Conservation (phyloP, 1,140 invertebrate species). For the Portunus trituberculatus region DNA sequence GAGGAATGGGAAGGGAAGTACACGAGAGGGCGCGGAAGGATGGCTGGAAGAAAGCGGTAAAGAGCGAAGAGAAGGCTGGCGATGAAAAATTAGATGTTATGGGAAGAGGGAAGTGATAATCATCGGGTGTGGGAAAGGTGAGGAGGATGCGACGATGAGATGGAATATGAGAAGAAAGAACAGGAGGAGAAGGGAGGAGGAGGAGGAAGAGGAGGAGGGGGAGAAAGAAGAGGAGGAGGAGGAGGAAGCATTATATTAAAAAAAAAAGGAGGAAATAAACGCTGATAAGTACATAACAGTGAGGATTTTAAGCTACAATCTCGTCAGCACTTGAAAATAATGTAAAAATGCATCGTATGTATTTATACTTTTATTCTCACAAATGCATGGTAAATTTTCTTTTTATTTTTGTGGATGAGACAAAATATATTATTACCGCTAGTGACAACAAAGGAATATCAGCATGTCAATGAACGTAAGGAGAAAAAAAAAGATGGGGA, state of each 20-base stretch:
- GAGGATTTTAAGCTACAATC: too few species aligned
- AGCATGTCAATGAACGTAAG: too few species aligned
- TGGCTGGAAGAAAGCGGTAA: neutral
- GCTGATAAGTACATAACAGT: too few species aligned
- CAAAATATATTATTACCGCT: too few species aligned
- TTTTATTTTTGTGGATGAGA: too few species aligned
- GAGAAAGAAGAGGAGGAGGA: neutral
- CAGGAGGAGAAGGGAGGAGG: conserved; percentile 14
- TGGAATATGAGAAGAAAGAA: neutral
- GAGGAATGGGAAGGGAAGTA: neutral
- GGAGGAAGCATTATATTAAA: neutral
- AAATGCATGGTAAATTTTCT: too few species aligned
- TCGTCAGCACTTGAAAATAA: too few species aligned
- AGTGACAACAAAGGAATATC: too few species aligned
- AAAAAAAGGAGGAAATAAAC: conserved; percentile 3
- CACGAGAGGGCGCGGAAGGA: neutral
- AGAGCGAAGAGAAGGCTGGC: neutral
- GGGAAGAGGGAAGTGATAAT: neutral
- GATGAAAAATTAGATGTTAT: neutral
- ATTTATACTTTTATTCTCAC: too few species aligned
- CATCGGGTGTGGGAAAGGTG: neutral
- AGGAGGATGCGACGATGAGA: neutral
- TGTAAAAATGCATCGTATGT: too few species aligned
- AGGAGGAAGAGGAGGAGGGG: neutral
- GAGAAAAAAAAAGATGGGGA: neutral